Evolutionary conservation across 2,888 invertebrate genomes (phyloP).

Genomic region (Cheiracanthium punctorium): DNA sequence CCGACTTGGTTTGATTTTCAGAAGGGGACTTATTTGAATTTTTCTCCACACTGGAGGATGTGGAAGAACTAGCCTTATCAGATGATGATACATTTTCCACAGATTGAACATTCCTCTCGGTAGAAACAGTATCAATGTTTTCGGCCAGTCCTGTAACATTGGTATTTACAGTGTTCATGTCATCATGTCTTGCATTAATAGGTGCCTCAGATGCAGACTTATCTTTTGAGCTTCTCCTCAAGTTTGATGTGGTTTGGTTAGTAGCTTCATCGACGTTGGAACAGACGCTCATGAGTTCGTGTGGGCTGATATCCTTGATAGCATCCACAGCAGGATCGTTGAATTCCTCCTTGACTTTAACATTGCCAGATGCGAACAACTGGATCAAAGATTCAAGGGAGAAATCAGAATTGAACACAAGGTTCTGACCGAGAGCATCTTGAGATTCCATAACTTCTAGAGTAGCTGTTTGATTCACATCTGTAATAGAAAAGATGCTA

Average conservation of each 20-base stretch:
- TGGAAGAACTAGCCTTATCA: too few species aligned
- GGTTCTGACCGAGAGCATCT: neutral
- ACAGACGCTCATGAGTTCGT: neutral
- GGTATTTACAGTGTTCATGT: neutral
- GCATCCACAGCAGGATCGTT: constrained; percentile 53
- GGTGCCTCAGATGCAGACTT: neutral
- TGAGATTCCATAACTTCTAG: too few species aligned
- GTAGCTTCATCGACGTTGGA: neutral
- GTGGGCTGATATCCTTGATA: constrained; percentile 23
- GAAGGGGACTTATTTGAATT: too few species aligned
- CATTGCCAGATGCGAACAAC: constrained; percentile 38
- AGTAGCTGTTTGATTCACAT: too few species aligned
- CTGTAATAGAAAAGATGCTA: too few species aligned
- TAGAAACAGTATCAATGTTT: neutral
- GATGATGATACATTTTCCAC: too few species aligned
- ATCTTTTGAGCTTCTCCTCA: too few species aligned
- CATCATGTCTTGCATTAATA: neutral
- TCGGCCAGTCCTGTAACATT: neutral
- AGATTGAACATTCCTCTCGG: too few species aligned
- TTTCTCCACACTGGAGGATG: too few species aligned
- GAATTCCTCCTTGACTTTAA: constrained; percentile 41
- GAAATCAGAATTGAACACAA: neutral
- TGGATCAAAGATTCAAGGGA: constrained; percentile 46
- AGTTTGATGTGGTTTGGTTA: neutral
- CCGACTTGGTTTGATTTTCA: neutral